phyloP scores from a whole-genome alignment of 1,140 invertebrate species.

The Belonocnema kinseyi region DNA sequence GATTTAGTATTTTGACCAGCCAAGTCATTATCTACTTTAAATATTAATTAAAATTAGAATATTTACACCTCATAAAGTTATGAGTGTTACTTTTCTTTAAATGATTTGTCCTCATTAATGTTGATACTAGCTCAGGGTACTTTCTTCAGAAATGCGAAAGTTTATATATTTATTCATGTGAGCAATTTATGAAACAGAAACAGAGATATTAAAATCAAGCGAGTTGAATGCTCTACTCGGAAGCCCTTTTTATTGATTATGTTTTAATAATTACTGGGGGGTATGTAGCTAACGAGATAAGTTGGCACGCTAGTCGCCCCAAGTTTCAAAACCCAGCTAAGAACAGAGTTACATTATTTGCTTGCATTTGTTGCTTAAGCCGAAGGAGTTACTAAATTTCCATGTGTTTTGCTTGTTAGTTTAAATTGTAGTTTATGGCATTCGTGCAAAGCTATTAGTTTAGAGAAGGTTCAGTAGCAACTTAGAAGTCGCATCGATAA shows the following conservation, averaged over 20 bases:
- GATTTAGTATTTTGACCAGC: background rate
- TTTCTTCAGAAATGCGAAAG: background rate
- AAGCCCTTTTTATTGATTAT: constrained; percentile 23
- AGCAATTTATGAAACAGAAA: background rate
- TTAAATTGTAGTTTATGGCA: constrained; percentile 63
- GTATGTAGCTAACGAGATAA: constrained; percentile 48
- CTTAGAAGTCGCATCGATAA: background rate
- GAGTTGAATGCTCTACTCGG: background rate
- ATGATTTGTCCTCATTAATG: too few relatives aligned
- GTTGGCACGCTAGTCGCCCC: constrained; percentile 47
- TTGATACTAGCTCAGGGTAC: too few relatives aligned
- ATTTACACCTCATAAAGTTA: background rate
- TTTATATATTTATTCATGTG: constrained; percentile 1
- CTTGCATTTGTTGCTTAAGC: constrained; percentile 53
- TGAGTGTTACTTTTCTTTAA: background rate
- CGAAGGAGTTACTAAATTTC: constrained; percentile 54
- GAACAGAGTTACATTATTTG: constrained; percentile 44
- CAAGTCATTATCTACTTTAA: background rate
- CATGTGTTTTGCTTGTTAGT: constrained; percentile 58
- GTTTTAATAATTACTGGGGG: constrained; percentile 22
- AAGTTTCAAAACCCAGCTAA: constrained; percentile 43
- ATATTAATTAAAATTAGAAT: constrained; percentile 2
- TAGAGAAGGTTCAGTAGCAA: constrained; percentile 4
- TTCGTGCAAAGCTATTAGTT: constrained; percentile 28
- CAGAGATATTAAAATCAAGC: constrained; percentile 9